Percentiles rank a stretch among this genome's conserved stretches.
Evolutionary conservation across 2,888 invertebrate genomes (phyloP).

Genomic region (Dicyrtomina minuta): DNA sequence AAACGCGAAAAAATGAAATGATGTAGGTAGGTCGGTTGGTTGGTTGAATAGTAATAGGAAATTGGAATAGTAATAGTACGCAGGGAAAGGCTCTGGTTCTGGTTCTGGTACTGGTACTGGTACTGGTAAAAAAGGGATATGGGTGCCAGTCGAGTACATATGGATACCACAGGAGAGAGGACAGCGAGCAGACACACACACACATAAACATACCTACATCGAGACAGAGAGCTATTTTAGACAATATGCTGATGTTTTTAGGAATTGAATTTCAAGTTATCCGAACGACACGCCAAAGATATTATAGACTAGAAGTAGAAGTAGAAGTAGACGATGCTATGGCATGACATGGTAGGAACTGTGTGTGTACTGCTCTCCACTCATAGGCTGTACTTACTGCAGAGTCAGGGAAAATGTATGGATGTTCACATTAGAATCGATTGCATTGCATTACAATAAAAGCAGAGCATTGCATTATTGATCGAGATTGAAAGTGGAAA

Average conservation of each 20-base stretch:
- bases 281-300: slow-evolving; percentile 19
- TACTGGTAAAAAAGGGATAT: background rate
- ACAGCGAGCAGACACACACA: no score
- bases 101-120: no score
- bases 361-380: background rate
- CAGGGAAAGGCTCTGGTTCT: no score
- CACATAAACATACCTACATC: no score
- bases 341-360: background rate
- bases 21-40: no score
- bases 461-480: slow-evolving; percentile 31
- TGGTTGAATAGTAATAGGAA: no score
- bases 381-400: slow-evolving; percentile 14
- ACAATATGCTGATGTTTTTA: background rate
- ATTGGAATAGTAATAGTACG: no score
- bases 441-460: slow-evolving; percentile 35
- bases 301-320: slow-evolving; percentile 21
- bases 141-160: no score
- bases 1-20: background rate
- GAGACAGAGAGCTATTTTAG: no score
- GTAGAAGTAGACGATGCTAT: no score
- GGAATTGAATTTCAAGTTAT: slow-evolving; percentile 20
- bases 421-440: slow-evolving; percentile 24
- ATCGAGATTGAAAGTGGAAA: slow-evolving; percentile 29
- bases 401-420: slow-evolving; percentile 26
- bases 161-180: no score